Base-by-base conservation (phyloP, 2,888 invertebrate genomes). In the Melinaea menophilus region DNA sequence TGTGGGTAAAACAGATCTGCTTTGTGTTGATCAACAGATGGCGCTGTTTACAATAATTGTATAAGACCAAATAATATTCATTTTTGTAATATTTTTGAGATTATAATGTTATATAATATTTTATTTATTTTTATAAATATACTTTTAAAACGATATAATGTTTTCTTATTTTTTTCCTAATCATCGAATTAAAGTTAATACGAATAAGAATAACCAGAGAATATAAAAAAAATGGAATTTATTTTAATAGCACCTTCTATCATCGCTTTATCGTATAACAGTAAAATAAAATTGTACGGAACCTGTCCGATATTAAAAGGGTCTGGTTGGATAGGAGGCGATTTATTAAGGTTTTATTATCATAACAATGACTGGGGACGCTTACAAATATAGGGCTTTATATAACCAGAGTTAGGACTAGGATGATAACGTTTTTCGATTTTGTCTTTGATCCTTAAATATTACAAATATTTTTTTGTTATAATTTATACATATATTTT, bases 291-390 rank as follows among this genome's bases (percentile, higher is more conserved):
- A 31, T 59, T 34, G 48, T 59, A 66, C 51, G 45, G 59, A 59
- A 65, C 65, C 66, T 67, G 64, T 72, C 68, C 67, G 69, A 72
- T 70, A 67, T 65, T 64, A 70, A 67, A 69, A 62, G 68, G 67
- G 63, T 60, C 62, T 61, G 69, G 70, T 68, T 65, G 74, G 75
- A 82, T 81, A 80, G 80, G 79, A 76, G 75, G 74, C 72, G 76
- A 82, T 80, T 82, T 83, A 82, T 82, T 69, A 75, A 70, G 69
- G 70, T 71, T 76, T 75, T 77, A 82, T 82, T 82, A 83, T 74
- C 81, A 81, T 82, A 80, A 81, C 78, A 80, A 81, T 79, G 79
- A 80, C 75, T 78, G 76, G 71, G 74, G 71, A 75, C 74, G 73
- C 73, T 71, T 69, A 69, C 61, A 68, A 70, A 72, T 74, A 74